A percentile compares a stretch with the other conserved stretches of the same genome.
These are phyloP conservation scores for Pipra filicauda DNA, from an alignment of 2,113 vertebrate genomes.

Conservation along the genomic window DNA sequence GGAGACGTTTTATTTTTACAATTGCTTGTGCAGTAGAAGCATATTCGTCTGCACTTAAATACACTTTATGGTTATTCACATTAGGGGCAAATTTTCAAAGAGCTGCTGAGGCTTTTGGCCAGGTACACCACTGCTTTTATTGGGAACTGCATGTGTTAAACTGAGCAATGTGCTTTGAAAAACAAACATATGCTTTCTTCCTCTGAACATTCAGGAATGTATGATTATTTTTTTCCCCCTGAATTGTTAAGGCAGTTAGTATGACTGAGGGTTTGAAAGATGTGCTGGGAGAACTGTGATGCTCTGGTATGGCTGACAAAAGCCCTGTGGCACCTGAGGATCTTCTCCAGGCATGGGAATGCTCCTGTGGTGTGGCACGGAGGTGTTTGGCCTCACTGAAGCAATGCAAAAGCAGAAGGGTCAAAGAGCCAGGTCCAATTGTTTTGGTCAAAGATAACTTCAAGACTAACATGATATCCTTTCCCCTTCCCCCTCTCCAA, in stretches of 20 bases:
- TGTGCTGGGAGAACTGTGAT: not conserved
- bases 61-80: slow-evolving; percentile 48
- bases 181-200: not conserved
- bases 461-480: not conserved
- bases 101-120: slow-evolving; percentile 44
- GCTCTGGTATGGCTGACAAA: not conserved
- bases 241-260: not conserved
- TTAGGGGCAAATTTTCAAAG: slow-evolving; percentile 61
- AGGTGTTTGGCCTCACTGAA: not conserved
- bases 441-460: not conserved
- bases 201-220: not conserved
- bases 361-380: fast-evolving
- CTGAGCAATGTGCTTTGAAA: not conserved
- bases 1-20: slow-evolving; percentile 73
- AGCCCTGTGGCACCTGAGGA: not conserved
- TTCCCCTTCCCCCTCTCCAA: not conserved
- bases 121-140: slow-evolving; percentile 21
- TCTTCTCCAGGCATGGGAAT: not conserved
- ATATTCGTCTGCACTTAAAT: slow-evolving; percentile 42
- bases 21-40: slow-evolving; percentile 51
- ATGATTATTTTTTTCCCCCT: not conserved
- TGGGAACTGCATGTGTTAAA: not conserved
- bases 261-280: not conserved
- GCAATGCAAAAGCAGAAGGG: not conserved
- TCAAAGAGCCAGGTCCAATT: not conserved